Percentiles rank a stretch among this genome's conserved stretches.
Evolutionary conservation across 2,797 vertebrate species (phyloP).

Genomic region (Neosilurus mollespiculum): DNA sequence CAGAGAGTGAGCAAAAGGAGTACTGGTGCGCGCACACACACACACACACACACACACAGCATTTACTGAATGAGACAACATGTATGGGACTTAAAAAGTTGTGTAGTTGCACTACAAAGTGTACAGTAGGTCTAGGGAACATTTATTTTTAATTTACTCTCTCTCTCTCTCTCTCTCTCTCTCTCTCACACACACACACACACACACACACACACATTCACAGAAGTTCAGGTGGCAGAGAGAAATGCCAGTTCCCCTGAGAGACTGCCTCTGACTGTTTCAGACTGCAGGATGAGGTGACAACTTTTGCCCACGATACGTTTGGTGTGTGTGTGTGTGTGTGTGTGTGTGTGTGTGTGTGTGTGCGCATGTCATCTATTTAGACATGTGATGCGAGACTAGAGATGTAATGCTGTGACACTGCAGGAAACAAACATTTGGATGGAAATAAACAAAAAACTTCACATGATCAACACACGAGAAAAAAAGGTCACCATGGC

Average conservation of each 20-base stretch:
- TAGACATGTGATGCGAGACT: not conserved
- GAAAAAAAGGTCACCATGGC: slow-evolving; percentile 4
- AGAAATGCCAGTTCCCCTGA: slow-evolving; percentile 14
- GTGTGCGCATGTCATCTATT: not conserved
- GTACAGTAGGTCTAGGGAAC: not conserved
- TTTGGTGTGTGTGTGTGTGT: not conserved
- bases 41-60: not conserved
- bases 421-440: not conserved
- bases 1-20: not conserved
- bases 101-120: not conserved
- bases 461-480: not conserved
- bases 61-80: not conserved
- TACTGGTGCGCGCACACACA: not conserved
- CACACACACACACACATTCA: not conserved
- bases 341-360: slow-evolving; percentile 18
- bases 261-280: slow-evolving; percentile 15
- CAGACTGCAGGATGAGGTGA: slow-evolving; percentile 18
- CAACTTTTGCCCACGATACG: not conserved
- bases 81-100: not conserved
- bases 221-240: slow-evolving; percentile 8
- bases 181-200: slow-evolving; percentile 5
- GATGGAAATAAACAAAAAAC: not conserved
- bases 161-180: not conserved
- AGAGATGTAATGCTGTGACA: not conserved
- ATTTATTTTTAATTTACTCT: not conserved